phyloP scores from a whole-genome alignment of 2,113 vertebrate genomes.

The Ammodytes dubius region DNA sequence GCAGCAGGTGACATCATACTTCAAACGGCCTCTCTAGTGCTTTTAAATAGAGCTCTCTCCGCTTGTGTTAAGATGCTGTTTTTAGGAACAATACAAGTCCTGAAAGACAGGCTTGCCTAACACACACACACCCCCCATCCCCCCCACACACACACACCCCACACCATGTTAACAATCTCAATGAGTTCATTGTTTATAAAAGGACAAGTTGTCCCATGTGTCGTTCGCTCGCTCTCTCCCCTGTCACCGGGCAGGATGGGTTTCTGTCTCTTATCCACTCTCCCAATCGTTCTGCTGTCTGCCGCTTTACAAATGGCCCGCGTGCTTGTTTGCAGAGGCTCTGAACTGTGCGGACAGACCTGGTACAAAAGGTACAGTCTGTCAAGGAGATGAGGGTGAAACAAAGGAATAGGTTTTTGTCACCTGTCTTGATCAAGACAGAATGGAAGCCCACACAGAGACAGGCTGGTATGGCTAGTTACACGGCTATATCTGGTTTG shows the following conservation, averaged over 20 bases:
- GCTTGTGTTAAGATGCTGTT: constrained; percentile 11
- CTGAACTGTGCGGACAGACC: not conserved
- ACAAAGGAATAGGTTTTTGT: constrained; percentile 13
- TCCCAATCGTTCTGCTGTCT: constrained; percentile 70
- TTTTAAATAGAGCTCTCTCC: constrained; percentile 24
- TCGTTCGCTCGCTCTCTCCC: constrained; percentile 20
- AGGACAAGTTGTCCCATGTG: constrained; percentile 14
- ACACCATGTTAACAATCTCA: not conserved
- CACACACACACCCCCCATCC: not conserved
- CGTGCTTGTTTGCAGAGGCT: constrained; percentile 33
- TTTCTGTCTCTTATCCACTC: constrained; percentile 37
- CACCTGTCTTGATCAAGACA: constrained; percentile 23
- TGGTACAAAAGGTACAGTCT: constrained; percentile 38
- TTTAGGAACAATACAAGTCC: constrained; percentile 22
- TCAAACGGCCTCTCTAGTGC: not conserved
- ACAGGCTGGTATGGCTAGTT: not conserved
- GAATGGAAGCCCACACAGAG: constrained; percentile 26
- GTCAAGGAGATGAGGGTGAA: constrained; percentile 35
- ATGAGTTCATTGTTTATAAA: constrained; percentile 59
- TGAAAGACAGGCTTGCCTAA: not conserved
- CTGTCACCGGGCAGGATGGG: constrained; percentile 58
- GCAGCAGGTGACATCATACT: constrained; percentile 30
- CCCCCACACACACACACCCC: not conserved
- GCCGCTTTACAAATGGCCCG: constrained; percentile 60
- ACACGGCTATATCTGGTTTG: not conserved